Base-by-base conservation (phyloP, 1,140 invertebrate species). In the Conus betulinus region DNA sequence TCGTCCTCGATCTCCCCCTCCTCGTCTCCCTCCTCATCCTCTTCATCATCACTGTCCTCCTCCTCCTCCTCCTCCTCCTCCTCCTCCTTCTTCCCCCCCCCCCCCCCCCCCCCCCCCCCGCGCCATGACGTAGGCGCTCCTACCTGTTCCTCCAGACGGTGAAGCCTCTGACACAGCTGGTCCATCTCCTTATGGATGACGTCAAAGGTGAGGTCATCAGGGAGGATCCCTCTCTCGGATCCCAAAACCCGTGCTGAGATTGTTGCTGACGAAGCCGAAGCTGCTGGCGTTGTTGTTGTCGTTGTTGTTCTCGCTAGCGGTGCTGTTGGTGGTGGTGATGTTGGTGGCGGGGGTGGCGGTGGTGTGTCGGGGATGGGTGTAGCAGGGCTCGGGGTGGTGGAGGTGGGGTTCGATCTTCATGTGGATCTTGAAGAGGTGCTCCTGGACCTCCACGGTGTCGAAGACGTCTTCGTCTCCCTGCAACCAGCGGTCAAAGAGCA, bases 121-220 rank as follows among this genome's bases (percentile, higher is more conserved):
- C 55, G 6, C 55, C 55, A 6, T 7, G 6, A 7, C 55, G 57
- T 55, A 20, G 17, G 20, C 51, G 15, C 55, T 55, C 55, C 52
- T 51, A 85, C 74, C 67, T 85, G 52, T n/a, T 78, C n/a, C 39
- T 89, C 84, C 57, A 87, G 23, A 27, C 76, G 11, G 53, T 67
- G 20, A 0, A 89, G 17, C 51, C 52, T 87, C 39, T 86, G 17
- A 11, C 20, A 23, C 39, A 89, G 52, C 13, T 7, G 27, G 63
- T 87, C 85, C 55, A 89, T 52, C 78, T 89, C 85, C n/a, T 87
- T 63, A 57, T 71, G 27, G 39, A 89, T 71, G 52, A 84, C n/a
- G 4, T 86, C 78, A 51, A 89, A 89, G 25, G 53, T 83, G 53
- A 89, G 78, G 57, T 89, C 88, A 10, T 89, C 88, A 23, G 85